Percentiles rank a stretch among this genome's conserved stretches.
Conservation (phyloP, 2,113 vertebrate species). For the Cyprinus carpio region DNA sequence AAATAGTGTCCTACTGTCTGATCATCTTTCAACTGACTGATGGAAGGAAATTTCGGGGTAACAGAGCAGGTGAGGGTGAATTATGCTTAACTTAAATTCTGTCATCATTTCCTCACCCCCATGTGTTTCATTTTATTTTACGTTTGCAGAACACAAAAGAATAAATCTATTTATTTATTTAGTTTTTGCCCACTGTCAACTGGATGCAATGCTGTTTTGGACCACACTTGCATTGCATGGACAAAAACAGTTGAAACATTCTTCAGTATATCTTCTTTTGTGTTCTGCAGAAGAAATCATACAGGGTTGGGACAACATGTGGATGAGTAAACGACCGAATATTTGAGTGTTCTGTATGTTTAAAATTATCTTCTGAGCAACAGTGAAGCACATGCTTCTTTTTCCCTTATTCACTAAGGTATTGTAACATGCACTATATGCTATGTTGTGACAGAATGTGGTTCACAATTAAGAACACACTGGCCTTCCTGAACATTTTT, state of each 20-base stretch:
- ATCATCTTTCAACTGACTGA: slow-evolving; percentile 61
- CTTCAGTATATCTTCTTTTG: not conserved
- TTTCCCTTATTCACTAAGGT: not conserved
- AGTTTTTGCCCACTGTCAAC: not conserved
- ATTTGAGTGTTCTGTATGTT: not conserved
- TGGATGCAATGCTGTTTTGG: not conserved
- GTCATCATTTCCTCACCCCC: not conserved
- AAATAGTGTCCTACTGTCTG: slow-evolving; percentile 66
- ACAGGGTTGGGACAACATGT: not conserved
- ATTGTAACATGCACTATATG: not conserved
- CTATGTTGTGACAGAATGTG: not conserved
- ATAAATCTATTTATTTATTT: not conserved
- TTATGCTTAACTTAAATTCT: not conserved
- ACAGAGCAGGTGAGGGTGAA: slow-evolving; percentile 65
- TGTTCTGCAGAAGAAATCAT: not conserved
- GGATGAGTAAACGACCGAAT: slow-evolving; percentile 17
- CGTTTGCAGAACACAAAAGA: not conserved
- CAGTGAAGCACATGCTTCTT: slow-evolving; percentile 20
- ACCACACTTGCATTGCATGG: not conserved
- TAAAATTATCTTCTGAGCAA: not conserved
- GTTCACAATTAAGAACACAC: not conserved
- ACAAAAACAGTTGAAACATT: not conserved
- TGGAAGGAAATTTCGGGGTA: slow-evolving; percentile 64
- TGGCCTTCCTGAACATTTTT: not conserved
- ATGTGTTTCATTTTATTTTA: not conserved